A percentile compares a stretch with the other conserved stretches of the same genome.
These are phyloP conservation scores for Apostichopus leukothele DNA, from an alignment of 53 echinoderm and acorn worm species.

Conservation along the genomic window DNA sequence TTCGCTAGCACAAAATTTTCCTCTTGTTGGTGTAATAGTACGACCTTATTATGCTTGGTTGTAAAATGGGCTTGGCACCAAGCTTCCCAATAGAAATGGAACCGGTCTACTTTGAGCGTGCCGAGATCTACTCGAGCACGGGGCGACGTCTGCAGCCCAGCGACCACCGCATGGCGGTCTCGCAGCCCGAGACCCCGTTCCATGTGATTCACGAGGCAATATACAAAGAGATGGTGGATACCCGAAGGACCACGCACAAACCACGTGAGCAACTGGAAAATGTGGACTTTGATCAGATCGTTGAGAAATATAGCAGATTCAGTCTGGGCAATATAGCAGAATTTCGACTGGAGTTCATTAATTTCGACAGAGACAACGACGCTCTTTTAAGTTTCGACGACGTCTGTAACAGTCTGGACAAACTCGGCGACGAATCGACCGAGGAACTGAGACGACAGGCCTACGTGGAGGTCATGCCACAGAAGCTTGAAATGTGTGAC, in stretches of 20 bases:
- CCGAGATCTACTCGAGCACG: constrained; percentile 92
- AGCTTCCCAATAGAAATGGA: constrained; percentile 98
- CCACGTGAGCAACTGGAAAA: constrained; percentile 86
- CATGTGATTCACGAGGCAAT: constrained; percentile 87
- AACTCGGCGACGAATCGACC: constrained; percentile 87
- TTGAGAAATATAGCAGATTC: constrained; percentile 81
- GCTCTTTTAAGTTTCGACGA: constrained; percentile 91
- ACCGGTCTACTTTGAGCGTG: constrained; percentile 93
- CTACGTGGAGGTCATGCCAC: constrained; percentile 85
- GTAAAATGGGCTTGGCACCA: constrained; percentile 98
- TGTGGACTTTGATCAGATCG: constrained; percentile 83
- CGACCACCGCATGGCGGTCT: constrained; percentile 67
- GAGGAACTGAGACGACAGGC: constrained; percentile 80
- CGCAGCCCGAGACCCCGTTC: constrained; percentile 77
- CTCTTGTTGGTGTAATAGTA: constrained; percentile 37
- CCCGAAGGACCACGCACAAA: constrained; percentile 69
- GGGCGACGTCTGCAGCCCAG: constrained; percentile 70
- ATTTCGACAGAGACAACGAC: constrained; percentile 85
- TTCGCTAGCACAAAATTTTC: constrained; percentile 2
- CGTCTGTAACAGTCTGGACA: constrained; percentile 77
- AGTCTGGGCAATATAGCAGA: constrained; percentile 89
- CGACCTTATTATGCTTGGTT: constrained; percentile 44
- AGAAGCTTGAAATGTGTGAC: constrained; percentile 89
- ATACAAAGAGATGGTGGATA: constrained; percentile 87
- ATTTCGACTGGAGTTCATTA: constrained; percentile 93